Evolutionary conservation across 2,797 vertebrate genomes (phyloP), one percentile per base, ranked within the genome.

Genomic region (Myotis planiceps): DNA sequence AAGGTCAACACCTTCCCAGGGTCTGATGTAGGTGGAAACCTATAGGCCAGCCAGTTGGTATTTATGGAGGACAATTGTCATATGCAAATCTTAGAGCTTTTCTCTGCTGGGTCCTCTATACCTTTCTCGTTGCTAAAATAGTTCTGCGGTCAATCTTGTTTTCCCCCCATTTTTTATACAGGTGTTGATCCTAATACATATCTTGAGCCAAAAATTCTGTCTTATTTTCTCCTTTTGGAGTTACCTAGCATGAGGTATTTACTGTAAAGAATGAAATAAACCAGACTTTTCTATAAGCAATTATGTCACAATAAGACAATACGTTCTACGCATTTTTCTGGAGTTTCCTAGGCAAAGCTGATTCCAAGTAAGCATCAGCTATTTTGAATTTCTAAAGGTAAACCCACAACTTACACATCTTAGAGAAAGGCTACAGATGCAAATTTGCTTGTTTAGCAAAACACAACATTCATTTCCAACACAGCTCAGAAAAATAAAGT

Each of bases 351-450:
- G 49, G 37, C 23, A 75, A 34, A 75, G 66, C 47, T 69, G 9
- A 69, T 42, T 78, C 23, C 25, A 89, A 32, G 9, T 4, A 79
- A 79, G 14, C 16, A 75, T 34, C 5, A 81, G 19, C 79, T 75
- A 58, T 23, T 92, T 71, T n/a, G 14, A 75, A 34, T 76, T 90
- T 89, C 12, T 86, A 78, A 94, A 89, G 25, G 15, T 60, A 94
- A 85, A 15, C 10, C 12, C 55, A 53, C 2, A 80, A 85, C 19
- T 84, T 66, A 58, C 13, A 84, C 21, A 63, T 88, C 69, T 88
- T 79, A 49, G 45, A 53, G 74, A 69, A 71, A 75, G 42, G 34
- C 13, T 80, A 37, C 2, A 27, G 12, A 51, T 74, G 42, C 23
- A 58, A 65, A 82, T 71, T 75, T 85, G 2, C 45, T 88, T 45